These are phyloP conservation scores for Pelmatolapia mariae DNA, from an alignment of 2,113 vertebrate genomes.

Conservation along the genomic window DNA sequence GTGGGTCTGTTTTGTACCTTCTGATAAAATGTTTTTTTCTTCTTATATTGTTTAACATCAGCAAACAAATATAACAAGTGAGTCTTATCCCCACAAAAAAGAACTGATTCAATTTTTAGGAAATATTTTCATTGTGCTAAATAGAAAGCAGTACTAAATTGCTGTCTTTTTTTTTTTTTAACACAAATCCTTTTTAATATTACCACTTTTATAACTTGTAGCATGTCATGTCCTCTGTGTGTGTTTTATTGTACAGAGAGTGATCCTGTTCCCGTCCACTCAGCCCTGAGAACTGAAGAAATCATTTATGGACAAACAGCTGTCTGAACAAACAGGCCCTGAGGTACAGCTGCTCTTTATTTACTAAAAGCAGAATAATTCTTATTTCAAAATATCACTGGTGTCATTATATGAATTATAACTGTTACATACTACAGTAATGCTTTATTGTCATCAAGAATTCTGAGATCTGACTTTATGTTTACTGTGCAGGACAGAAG, in stretches of 20 bases:
- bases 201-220: neutral
- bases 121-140: neutral
- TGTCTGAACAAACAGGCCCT: neutral
- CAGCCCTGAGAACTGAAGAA: neutral
- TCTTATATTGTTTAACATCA: neutral
- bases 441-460: accelerated
- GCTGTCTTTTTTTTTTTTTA: neutral
- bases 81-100: accelerated
- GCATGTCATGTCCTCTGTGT: neutral
- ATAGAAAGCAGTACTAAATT: neutral
- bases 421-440: neutral
- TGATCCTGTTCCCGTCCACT: accelerated
- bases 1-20: neutral
- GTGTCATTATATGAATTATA: neutral
- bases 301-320: neutral
- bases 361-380: neutral
- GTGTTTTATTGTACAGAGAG: neutral
- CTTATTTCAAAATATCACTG: neutral
- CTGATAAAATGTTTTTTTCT: neutral
- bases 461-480: accelerated
- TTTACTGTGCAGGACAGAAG: neutral
- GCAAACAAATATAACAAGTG: accelerated
- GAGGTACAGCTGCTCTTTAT: neutral
- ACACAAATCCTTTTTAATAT: neutral
- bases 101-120: accelerated